Evolutionary conservation across 2,113 vertebrate species (phyloP).

Genomic region (Tupaia tana): DNA sequence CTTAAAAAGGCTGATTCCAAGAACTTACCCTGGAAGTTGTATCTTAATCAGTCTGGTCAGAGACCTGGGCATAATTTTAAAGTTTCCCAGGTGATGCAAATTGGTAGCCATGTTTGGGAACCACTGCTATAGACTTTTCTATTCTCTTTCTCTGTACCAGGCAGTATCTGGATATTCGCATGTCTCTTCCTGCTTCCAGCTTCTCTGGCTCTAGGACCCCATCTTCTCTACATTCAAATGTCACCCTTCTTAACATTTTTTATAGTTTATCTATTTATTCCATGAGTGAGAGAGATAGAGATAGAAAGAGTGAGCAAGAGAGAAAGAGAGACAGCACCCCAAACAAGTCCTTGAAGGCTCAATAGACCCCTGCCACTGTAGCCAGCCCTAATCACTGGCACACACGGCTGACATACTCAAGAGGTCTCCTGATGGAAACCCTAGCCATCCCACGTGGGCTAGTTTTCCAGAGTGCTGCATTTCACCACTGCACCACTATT

Average conservation of each 20-base stretch:
- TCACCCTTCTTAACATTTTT: background rate
- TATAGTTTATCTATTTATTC: too few relatives aligned
- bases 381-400: too few relatives aligned
- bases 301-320: too few relatives aligned
- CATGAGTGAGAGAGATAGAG: too few relatives aligned
- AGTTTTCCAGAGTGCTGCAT: too few relatives aligned
- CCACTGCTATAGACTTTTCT: background rate
- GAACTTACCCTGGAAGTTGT: background rate
- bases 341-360: too few relatives aligned
- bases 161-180: background rate
- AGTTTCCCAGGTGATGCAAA: background rate
- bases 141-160: background rate
- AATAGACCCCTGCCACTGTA: too few relatives aligned
- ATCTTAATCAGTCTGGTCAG: background rate
- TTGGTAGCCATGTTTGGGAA: background rate
- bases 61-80: background rate
- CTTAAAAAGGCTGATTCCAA: background rate
- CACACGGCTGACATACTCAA: too few relatives aligned
- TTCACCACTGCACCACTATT: too few relatives aligned
- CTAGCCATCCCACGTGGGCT: too few relatives aligned
- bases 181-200: background rate
- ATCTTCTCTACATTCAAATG: background rate
- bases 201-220: background rate
- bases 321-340: too few relatives aligned
- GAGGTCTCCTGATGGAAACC: too few relatives aligned